Percentiles rank a stretch among this genome's conserved stretches.
Evolutionary conservation across 2,113 vertebrate species (phyloP).

Genomic region (Callospermophilus lateralis): DNA sequence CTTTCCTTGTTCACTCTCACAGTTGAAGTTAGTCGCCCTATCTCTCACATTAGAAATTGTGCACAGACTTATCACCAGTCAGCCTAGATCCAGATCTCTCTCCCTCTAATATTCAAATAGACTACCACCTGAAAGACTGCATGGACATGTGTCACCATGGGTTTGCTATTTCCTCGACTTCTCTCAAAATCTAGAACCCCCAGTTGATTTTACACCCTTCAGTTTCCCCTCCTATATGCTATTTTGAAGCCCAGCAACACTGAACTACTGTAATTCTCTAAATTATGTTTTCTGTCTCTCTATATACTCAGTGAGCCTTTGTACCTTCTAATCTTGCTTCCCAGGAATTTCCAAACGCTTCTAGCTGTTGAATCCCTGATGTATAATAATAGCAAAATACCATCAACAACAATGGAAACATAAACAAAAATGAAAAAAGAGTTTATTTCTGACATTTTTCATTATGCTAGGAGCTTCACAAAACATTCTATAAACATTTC

Average conservation of each 20-base stretch:
- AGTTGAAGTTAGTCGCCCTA: background rate
- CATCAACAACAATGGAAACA: background rate
- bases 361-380: background rate
- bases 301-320: background rate
- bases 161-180: background rate
- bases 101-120: background rate
- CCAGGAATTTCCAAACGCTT: background rate
- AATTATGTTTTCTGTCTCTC: background rate
- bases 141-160: background rate
- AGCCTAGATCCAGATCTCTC: background rate
- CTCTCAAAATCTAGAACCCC: background rate
- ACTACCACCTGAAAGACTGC: background rate
- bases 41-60: background rate
- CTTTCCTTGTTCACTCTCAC: background rate
- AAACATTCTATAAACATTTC: background rate
- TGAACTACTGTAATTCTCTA: background rate
- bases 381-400: background rate
- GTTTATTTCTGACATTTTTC: background rate
- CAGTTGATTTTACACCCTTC: background rate
- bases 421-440: background rate
- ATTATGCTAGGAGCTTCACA: background rate
- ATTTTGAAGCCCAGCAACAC: background rate
- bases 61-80: background rate
- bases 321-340: background rate
- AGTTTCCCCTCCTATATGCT: background rate